phyloP scores from a whole-genome alignment of 2,797 vertebrate species.

The Calcarius lapponicus region DNA sequence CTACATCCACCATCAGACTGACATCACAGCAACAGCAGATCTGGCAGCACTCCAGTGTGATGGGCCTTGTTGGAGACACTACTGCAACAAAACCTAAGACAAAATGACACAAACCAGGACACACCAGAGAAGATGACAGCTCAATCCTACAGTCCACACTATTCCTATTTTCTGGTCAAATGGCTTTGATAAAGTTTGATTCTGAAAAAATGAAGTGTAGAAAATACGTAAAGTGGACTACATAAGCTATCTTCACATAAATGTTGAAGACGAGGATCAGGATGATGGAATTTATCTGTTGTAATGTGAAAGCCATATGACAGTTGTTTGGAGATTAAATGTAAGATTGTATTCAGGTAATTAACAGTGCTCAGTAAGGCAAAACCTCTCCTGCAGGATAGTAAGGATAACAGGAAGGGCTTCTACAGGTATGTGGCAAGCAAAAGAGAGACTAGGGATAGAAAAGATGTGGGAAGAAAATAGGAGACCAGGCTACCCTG shows the following conservation, averaged over 20 bases:
- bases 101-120: neutral
- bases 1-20: neutral
- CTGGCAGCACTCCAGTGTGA: neutral
- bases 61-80: neutral
- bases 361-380: neutral
- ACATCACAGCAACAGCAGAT: neutral
- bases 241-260: neutral
- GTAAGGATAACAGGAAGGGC: neutral
- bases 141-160: neutral
- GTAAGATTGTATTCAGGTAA: neutral
- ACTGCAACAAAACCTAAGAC: neutral
- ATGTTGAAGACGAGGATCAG: rapidly evolving
- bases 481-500: neutral
- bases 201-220: neutral
- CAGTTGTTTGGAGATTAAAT: neutral
- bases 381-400: neutral
- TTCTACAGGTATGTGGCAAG: neutral
- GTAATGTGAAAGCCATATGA: neutral
- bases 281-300: neutral
- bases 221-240: neutral
- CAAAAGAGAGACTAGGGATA: neutral
- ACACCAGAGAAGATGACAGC: neutral
- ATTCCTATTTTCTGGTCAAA: neutral
- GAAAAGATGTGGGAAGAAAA: neutral
- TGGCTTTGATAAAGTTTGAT: neutral